Evolutionary conservation across 2,888 invertebrate genomes (phyloP).

Genomic region (Byasa hedistus): DNA sequence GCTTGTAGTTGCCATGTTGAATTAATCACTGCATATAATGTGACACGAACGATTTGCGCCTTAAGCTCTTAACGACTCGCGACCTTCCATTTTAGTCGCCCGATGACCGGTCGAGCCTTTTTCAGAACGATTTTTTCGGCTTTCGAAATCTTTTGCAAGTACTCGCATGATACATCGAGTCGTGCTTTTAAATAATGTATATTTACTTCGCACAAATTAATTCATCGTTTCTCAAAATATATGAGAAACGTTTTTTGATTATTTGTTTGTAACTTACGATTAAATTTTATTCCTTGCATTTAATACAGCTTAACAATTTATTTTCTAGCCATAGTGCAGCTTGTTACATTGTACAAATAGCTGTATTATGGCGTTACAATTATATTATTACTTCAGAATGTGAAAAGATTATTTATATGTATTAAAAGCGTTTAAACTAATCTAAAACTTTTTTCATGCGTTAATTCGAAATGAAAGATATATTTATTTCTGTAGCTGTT

Average conservation of each 20-base stretch:
- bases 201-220: constrained; percentile 6
- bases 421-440: no score
- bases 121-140: constrained; percentile 61
- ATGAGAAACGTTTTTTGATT: background rate
- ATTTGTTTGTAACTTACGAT: background rate
- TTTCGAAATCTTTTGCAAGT: constrained; percentile 66
- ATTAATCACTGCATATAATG: constrained; percentile 17
- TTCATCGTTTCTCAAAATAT: background rate
- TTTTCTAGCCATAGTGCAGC: no score
- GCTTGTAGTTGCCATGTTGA: constrained; percentile 11
- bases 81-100: constrained; percentile 59
- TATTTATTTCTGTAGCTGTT: no score
- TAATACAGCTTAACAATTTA: no score
- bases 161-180: constrained; percentile 8
- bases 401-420: no score
- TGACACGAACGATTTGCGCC: constrained; percentile 63
- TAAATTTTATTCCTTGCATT: no score
- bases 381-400: no score
- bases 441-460: no score
- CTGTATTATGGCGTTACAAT: no score
- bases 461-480: no score
- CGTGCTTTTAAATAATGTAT: constrained; percentile 19
- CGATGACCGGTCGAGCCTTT: constrained; percentile 59
- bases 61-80: constrained; percentile 55
- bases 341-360: no score